Evolutionary conservation across 2,113 vertebrate species (phyloP), one percentile per base, ranked within the genome.

Genomic region (Megalops atlanticus): DNA sequence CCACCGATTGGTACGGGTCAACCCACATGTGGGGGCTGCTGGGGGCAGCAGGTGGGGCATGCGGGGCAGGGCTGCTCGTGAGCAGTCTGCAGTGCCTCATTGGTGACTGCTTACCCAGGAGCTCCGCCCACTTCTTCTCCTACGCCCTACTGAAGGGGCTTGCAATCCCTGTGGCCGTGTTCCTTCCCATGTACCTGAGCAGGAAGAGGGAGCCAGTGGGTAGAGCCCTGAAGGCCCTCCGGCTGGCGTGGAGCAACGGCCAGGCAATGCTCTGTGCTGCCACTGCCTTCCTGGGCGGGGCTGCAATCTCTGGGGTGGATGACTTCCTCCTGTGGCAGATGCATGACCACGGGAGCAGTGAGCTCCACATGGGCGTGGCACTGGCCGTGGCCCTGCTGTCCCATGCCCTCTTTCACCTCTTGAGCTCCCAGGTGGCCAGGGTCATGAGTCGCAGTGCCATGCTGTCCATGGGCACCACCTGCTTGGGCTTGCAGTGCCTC

Each of bases 311-410:
- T 0, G 39, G 87, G 0, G 87, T 91, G 36, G 92, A 95, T 14
- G 94, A 96, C 91, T 98, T 97, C 73, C 93, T 98, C 0, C 92
- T 96, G 77, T 98, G 96, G 97, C 93, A 95, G 89, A 96, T 97
- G 96, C 82, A 96, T 86, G 96, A 97, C 80, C 87, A 76, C 0
- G 94, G 93, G 49, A 90, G 96, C 83, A 81, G 77, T 0, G 95
- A 97, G 87, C 88, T 96, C 49, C 94, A 93, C 86, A 95, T 97
- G 96, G 97, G 95, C 0, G 64, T 93, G 35, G 88, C 90, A 0
- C 88, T 96, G 0, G 84, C 94, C 0, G 7, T 94, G 3, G 89
- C 90, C 16, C 88, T 94, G 4, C 81, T 97, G 27, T 93, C 93
- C 0, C 95, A 97, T 79, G 79, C 93, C 3, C 1, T 88, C 39